Evolutionary conservation across 1,140 invertebrate species (phyloP).

Genomic region (Chelonus insularis): DNA sequence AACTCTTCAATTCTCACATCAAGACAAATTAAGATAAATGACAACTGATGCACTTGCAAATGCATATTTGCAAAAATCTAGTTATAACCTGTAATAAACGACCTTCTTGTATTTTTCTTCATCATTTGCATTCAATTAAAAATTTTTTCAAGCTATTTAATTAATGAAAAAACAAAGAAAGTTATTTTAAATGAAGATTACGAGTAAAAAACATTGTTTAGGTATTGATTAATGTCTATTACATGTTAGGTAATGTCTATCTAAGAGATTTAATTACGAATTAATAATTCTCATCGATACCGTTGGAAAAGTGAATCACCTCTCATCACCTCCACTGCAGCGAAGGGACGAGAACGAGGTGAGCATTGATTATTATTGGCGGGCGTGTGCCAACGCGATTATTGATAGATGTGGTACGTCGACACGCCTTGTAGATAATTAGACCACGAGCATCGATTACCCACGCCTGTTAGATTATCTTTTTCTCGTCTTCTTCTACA

Average conservation of each 20-base stretch:
- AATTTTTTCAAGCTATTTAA: no score
- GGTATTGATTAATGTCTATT: no score
- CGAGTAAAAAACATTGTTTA: no score
- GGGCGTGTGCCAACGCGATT: conserved; percentile 17
- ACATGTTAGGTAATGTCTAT: neutral
- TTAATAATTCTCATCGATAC: conserved; percentile 17
- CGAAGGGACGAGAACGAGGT: neutral
- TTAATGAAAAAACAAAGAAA: no score
- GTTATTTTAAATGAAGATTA: neutral
- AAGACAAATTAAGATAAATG: no score
- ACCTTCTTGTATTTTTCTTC: no score
- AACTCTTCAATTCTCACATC: no score
- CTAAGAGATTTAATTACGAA: conserved; percentile 13
- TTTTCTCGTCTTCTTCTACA: neutral
- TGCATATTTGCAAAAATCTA: no score
- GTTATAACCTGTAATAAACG: no score
- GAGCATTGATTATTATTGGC: conserved; percentile 16
- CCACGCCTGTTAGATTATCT: conserved; percentile 22
- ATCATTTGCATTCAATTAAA: no score
- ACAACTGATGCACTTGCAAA: no score
- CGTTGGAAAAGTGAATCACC: conserved; percentile 10
- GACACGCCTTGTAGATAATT: conserved; percentile 31
- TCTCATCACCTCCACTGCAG: neutral
- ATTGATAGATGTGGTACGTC: conserved; percentile 19
- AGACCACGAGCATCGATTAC: conserved; percentile 29